Conservation (phyloP, 2,888 invertebrate species). For the Xylota segnis region DNA sequence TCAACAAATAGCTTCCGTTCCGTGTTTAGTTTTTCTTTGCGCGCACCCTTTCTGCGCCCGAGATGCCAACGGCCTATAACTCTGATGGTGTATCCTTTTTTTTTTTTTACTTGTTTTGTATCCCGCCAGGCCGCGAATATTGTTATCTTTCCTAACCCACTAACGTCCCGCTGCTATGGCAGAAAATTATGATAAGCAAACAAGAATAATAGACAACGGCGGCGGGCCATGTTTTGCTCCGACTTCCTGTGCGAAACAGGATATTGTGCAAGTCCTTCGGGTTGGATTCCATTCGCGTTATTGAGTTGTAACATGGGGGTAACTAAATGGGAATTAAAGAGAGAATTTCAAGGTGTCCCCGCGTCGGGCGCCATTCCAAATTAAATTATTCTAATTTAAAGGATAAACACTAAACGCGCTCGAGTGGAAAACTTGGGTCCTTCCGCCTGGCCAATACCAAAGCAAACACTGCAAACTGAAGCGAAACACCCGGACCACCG, state of each 20-base stretch:
- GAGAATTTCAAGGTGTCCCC: constrained; percentile 24
- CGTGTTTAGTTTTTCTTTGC: constrained; percentile 44
- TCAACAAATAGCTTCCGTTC: constrained; percentile 70
- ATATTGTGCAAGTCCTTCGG: not conserved
- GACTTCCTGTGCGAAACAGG: constrained; percentile 25
- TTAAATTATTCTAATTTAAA: constrained; percentile 67
- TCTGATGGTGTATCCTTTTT: not conserved
- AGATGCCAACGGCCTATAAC: constrained; percentile 24
- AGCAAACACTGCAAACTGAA: constrained; percentile 18
- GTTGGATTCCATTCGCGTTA: constrained; percentile 66
- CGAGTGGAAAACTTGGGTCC: constrained; percentile 48
- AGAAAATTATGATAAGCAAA: constrained; percentile 66
- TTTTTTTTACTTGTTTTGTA: not conserved
- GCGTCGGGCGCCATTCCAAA: constrained; percentile 49
- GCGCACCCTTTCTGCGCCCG: not conserved
- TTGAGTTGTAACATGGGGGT: constrained; percentile 66
- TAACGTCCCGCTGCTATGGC: not conserved
- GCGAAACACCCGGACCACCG: not conserved
- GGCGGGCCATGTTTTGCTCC: constrained; percentile 30
- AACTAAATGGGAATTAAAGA: constrained; percentile 61
- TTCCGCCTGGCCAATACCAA: constrained; percentile 27
- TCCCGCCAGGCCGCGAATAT: not conserved
- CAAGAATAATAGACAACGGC: constrained; percentile 40
- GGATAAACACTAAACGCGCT: constrained; percentile 51
- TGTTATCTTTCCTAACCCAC: constrained; percentile 40